phyloP scores from a whole-genome alignment of 2,113 vertebrate genomes.

The Climacteris rufus region DNA sequence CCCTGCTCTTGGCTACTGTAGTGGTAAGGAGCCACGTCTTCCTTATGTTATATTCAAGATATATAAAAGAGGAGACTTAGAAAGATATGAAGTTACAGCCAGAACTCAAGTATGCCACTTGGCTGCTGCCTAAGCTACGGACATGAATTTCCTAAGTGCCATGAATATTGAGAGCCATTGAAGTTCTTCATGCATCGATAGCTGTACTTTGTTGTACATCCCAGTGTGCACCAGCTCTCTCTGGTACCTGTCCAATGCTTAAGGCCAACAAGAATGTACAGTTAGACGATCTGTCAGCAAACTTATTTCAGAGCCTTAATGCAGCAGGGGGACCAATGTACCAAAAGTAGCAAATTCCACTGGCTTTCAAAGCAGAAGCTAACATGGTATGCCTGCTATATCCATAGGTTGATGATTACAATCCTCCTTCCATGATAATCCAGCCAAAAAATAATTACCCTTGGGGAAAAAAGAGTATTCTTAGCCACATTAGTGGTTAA shows the following conservation, averaged over 20 bases:
- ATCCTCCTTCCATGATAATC: not conserved
- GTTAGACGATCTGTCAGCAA: not conserved
- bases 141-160: not conserved
- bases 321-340: not conserved
- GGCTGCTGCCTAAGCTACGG: not conserved
- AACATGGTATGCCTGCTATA: not conserved
- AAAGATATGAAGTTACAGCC: not conserved
- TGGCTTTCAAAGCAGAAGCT: not conserved
- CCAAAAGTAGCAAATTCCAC: not conserved
- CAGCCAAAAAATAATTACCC: not conserved
- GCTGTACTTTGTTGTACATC: not conserved
- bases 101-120: not conserved
- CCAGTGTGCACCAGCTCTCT: not conserved
- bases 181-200: not conserved
- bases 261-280: not conserved
- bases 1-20: not conserved
- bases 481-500: not conserved
- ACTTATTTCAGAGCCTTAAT: not conserved
- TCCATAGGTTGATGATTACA: not conserved
- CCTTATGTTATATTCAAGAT: not conserved
- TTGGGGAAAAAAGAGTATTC: not conserved
- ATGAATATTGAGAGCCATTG: not conserved
- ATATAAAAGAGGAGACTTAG: not conserved
- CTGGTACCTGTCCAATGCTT: not conserved
- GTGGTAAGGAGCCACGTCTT: not conserved